Percentiles rank a stretch among this genome's conserved stretches.
phyloP scores from a whole-genome alignment of 2,113 vertebrate genomes.

The Corythoichthys haematopterus region DNA sequence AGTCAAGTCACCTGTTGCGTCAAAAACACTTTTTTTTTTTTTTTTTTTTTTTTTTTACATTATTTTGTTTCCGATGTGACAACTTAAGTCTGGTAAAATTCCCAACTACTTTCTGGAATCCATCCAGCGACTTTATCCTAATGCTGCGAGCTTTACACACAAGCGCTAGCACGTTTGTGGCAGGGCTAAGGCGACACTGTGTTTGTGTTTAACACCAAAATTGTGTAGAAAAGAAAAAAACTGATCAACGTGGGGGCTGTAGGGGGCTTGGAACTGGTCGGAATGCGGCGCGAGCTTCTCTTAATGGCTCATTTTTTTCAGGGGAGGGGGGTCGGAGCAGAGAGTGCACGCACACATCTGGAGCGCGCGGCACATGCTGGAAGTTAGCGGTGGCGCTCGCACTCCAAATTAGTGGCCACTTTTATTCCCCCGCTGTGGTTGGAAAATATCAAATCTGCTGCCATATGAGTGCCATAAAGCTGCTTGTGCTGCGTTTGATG shows the following conservation, averaged over 20 bases:
- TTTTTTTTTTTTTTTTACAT: not conserved
- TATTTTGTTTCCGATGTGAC: too few species aligned
- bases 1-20: not conserved
- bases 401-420: slow-evolving; percentile 81
- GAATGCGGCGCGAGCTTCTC: slow-evolving; percentile 32
- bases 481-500: slow-evolving; percentile 75
- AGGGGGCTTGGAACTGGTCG: slow-evolving; percentile 21
- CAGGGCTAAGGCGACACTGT: not conserved
- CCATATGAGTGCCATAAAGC: slow-evolving; percentile 81
- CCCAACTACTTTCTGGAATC: not conserved
- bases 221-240: slow-evolving; percentile 22
- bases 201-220: slow-evolving; percentile 35
- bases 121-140: too few species aligned
- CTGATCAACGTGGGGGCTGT: slow-evolving; percentile 7
- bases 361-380: slow-evolving; percentile 74
- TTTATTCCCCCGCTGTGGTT: slow-evolving; percentile 79
- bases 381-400: slow-evolving; percentile 75
- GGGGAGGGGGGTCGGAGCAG: slow-evolving; percentile 55
- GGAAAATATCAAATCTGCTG: slow-evolving; percentile 81
- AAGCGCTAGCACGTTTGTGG: too few species aligned
- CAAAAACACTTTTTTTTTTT: not conserved
- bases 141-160: too few species aligned
- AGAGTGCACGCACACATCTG: slow-evolving; percentile 76
- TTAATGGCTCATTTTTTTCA: slow-evolving; percentile 47
- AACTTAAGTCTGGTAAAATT: slow-evolving; percentile 6